Conservation (phyloP, 2,113 vertebrate species). For the Podarcis cretensis region DNA sequence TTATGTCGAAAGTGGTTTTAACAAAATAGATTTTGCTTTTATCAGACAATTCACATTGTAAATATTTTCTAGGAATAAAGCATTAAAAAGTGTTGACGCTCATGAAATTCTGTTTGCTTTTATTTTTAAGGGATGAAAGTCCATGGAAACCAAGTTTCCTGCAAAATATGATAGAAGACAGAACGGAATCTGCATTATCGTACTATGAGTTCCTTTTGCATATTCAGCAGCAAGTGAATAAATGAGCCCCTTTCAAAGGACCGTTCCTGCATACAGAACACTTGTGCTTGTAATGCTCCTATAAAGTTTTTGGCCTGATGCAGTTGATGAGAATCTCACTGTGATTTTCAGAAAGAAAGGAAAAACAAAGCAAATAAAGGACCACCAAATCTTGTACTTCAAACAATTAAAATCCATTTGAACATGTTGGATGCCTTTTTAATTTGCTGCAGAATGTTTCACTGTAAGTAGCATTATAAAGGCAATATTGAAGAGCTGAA, state of each 20-base stretch:
- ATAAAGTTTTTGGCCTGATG: slow-evolving; percentile 74
- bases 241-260: slow-evolving; percentile 79
- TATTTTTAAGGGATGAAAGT: slow-evolving; percentile 89
- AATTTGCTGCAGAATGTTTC: slow-evolving; percentile 78
- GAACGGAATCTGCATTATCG: slow-evolving; percentile 95
- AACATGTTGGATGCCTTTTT: slow-evolving; percentile 71
- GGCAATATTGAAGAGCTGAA: slow-evolving; percentile 74
- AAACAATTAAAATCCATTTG: slow-evolving; percentile 69
- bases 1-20: no score
- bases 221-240: slow-evolving; percentile 96
- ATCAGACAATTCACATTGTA: background rate
- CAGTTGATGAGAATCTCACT: slow-evolving; percentile 80
- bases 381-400: slow-evolving; percentile 77
- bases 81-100: background rate
- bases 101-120: slow-evolving; percentile 50
- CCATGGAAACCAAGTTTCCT: slow-evolving; percentile 89
- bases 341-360: slow-evolving; percentile 77
- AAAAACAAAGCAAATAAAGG: slow-evolving; percentile 80
- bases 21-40: background rate
- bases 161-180: slow-evolving; percentile 97
- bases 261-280: slow-evolving; percentile 57
- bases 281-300: slow-evolving; percentile 69
- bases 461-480: slow-evolving; percentile 72
- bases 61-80: background rate
- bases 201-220: slow-evolving; percentile 98